phyloP scores from a whole-genome alignment of 2,888 invertebrate genomes.

The Pseudococcus longispinus region DNA sequence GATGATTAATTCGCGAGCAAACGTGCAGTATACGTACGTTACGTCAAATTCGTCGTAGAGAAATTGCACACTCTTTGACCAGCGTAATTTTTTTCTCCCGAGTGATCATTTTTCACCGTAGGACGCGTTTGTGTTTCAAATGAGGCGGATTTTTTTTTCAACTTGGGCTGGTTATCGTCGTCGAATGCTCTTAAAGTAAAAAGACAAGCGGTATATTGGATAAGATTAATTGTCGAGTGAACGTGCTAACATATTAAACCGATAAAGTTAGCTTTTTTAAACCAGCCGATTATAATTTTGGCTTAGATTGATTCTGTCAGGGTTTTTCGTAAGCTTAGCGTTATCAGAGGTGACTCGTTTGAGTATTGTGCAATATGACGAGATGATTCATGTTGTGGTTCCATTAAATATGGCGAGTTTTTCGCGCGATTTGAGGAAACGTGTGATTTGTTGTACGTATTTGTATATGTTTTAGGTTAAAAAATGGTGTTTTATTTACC shows the following conservation, averaged over 20 bases:
- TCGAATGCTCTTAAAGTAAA: background rate
- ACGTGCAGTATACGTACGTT: too few relatives aligned
- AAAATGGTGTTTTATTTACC: background rate
- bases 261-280: background rate
- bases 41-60: background rate
- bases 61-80: background rate
- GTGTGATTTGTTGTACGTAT: background rate
- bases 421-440: background rate
- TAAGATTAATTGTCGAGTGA: background rate
- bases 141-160: background rate
- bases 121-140: background rate
- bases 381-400: too few relatives aligned
- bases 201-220: background rate
- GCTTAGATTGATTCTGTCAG: background rate
- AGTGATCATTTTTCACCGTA: background rate
- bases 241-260: background rate
- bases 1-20: background rate
- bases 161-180: background rate
- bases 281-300: background rate
- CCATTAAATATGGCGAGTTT: too few relatives aligned
- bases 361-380: too few relatives aligned
- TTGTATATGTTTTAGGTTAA: background rate
- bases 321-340: background rate
- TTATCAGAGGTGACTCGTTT: too few relatives aligned
- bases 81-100: background rate